Evolutionary conservation across 2,888 invertebrate genomes (phyloP).

Genomic region (Mesorhabditis sp.): DNA sequence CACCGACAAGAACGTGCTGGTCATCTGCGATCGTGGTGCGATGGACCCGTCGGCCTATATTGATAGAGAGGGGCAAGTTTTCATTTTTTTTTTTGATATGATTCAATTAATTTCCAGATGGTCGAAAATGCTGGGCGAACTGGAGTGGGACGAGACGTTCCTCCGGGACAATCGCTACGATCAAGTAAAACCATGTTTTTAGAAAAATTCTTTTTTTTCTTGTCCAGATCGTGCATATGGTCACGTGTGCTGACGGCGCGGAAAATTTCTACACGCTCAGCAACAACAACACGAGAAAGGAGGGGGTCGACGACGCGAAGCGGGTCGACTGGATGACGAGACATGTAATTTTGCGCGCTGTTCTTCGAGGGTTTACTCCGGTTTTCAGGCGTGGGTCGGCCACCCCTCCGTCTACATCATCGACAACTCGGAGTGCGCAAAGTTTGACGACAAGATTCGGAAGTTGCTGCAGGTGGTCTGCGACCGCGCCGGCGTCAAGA

Average conservation of each 20-base stretch:
- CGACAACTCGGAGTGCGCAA: conserved; percentile 71
- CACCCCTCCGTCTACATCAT: conserved; percentile 99
- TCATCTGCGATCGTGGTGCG: conserved; percentile 87
- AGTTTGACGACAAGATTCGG: conserved; percentile 89
- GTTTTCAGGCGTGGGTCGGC: conserved; percentile 81
- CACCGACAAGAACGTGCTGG: conserved; percentile 76
- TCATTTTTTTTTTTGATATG: neutral
- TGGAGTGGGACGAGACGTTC: conserved; percentile 67
- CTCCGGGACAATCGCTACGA: conserved; percentile 75
- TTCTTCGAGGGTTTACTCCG: too few relatives aligned
- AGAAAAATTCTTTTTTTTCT: neutral
- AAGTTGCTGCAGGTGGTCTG: conserved; percentile 76
- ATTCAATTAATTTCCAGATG: conserved; percentile 62
- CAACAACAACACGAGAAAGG: conserved; percentile 89
- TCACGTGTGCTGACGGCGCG: conserved; percentile 95
- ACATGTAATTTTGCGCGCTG: conserved; percentile 61
- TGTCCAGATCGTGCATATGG: conserved; percentile 61
- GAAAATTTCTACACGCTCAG: conserved; percentile 93
- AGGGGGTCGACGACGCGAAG: conserved; percentile 82
- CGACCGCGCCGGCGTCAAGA: conserved; percentile 89
- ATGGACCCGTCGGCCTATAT: conserved; percentile 56
- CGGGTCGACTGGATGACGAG: conserved; percentile 87
- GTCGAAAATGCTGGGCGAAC: conserved; percentile 86
- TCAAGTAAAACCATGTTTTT: conserved; percentile 77
- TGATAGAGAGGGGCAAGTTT: conserved; percentile 65